phyloP scores from a whole-genome alignment of 2,113 vertebrate genomes.

The Neotoma lepida region DNA sequence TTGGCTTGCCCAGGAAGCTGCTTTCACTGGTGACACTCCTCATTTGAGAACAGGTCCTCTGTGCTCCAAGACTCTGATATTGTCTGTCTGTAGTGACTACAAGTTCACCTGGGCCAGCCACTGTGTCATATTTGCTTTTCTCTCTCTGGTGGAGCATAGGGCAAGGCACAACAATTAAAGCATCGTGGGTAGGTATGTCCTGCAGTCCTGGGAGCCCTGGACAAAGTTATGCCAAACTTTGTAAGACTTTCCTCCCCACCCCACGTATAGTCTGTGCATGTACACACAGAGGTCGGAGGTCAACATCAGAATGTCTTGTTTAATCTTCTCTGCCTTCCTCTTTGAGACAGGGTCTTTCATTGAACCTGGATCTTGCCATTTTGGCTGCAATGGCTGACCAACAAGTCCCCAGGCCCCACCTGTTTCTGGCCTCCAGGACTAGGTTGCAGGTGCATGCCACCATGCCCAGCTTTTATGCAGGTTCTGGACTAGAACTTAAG shows the following conservation, averaged over 20 bases:
- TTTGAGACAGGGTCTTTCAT: background rate
- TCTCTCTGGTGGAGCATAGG: background rate
- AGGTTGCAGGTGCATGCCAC: background rate
- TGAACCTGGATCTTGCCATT: background rate
- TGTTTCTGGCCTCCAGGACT: too few relatives aligned
- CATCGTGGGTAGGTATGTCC: background rate
- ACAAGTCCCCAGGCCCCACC: background rate
- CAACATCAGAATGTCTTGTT: background rate
- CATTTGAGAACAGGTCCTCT: background rate
- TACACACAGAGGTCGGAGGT: background rate
- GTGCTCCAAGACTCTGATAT: accelerated
- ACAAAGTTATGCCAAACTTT: background rate
- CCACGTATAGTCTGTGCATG: background rate
- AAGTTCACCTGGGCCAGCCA: background rate
- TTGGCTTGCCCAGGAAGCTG: background rate
- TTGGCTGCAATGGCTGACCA: background rate
- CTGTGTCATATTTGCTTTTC: background rate
- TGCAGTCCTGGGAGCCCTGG: background rate
- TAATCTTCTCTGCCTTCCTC: too few relatives aligned
- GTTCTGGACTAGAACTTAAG: background rate
- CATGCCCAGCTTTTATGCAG: too few relatives aligned
- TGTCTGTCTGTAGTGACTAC: background rate
- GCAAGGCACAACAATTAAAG: background rate
- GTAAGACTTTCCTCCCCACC: background rate
- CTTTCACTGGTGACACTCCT: background rate